phyloP scores from a whole-genome alignment of 2,797 vertebrate genomes.

The Lateolabrax maculatus region DNA sequence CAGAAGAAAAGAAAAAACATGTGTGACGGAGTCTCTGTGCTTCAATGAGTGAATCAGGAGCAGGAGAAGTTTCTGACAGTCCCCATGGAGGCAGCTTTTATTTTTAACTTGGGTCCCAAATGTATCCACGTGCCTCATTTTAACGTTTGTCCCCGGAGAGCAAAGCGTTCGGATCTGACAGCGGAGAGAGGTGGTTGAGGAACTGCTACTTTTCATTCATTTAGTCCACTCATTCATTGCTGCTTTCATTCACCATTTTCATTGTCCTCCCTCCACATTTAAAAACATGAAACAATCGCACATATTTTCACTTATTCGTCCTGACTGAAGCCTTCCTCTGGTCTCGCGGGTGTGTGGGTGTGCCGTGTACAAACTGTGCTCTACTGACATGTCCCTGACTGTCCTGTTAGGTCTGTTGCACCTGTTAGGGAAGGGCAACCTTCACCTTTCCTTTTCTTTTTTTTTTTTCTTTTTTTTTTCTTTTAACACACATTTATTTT shows the following conservation, averaged over 20 bases:
- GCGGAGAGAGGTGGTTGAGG: not conserved
- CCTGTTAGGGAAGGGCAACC: slow-evolving; percentile 12
- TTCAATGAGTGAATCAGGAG: not conserved
- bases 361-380: not conserved
- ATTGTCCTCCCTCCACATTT: not conserved
- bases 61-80: not conserved
- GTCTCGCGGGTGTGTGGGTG: not conserved
- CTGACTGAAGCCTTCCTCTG: not conserved
- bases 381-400: not conserved
- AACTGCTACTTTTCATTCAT: not conserved
- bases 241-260: not conserved
- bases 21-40: too few species aligned
- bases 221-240: not conserved
- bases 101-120: not conserved
- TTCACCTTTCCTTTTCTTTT: not conserved
- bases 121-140: not conserved
- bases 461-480: too few species aligned
- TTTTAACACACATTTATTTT: not conserved
- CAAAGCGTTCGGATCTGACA: not conserved
- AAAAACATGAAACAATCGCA: too few species aligned
- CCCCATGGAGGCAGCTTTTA: not conserved
- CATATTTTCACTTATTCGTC: not conserved
- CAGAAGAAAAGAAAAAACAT: not conserved
- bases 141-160: not conserved
- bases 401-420: slow-evolving; percentile 19